Percentiles rank a stretch among this genome's conserved stretches.
Conservation (phyloP, 1,140 invertebrate species). For the Lycorma delicatula region DNA sequence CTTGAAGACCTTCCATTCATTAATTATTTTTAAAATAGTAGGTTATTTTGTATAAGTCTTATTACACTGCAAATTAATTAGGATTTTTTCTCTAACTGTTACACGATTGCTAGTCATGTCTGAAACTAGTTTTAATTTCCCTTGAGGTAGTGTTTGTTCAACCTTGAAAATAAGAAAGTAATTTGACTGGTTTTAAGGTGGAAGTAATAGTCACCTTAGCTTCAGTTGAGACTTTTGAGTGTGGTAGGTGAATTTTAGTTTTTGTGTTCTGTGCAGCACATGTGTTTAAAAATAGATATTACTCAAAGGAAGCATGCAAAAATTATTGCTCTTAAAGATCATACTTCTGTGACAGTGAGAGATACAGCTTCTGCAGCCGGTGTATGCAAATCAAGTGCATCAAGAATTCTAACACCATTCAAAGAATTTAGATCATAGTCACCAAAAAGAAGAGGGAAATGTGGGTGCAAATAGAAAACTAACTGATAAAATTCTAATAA, state of each 20-base stretch:
- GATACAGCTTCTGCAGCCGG: constrained; percentile 7
- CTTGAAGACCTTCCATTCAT: no score
- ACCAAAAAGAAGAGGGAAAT: constrained; percentile 4
- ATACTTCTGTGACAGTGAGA: constrained; percentile 1
- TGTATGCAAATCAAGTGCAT: constrained; percentile 15
- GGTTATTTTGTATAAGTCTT: no score
- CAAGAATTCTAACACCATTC: constrained; percentile 1
- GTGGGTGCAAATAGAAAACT: constrained; percentile 7
- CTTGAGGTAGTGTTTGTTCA: no score
- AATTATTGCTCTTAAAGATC: constrained; percentile 9
- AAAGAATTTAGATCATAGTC: constrained; percentile 4
- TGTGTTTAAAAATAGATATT: neutral
- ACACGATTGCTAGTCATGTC: no score
- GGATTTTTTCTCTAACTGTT: no score
- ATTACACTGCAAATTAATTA: no score
- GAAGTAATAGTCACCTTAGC: no score
- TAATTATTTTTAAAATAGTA: no score
- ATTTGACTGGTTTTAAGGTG: no score
- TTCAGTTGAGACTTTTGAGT: neutral
- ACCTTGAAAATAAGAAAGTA: no score
- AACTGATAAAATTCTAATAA: neutral
- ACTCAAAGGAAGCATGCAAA: neutral
- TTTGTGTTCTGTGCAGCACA: neutral
- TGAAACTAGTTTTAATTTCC: no score
- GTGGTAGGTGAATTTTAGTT: neutral